Base-by-base conservation (phyloP, 2,797 vertebrate genomes). In the Pelodytes ibericus region DNA sequence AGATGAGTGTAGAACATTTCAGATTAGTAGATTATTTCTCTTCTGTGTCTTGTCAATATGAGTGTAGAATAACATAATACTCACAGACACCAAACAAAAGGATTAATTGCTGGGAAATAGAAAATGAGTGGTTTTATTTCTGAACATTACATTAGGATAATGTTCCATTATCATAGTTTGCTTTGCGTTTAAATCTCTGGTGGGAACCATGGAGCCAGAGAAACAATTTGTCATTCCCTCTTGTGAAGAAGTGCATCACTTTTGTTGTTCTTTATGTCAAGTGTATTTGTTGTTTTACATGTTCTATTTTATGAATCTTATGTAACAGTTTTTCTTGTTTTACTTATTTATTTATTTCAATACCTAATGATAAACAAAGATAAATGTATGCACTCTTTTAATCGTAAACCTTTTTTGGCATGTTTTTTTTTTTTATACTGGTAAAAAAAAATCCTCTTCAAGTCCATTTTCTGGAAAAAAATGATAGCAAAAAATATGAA, bases 111-210 rank as follows among this genome's bases (percentile, higher is more conserved):
- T 71, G 36, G 56, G 49, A 74, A 70, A 64, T 33, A 53, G 49
- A 67, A 72, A 47, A 71, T 20, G 63, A 58, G 6, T 31, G 30
- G 53, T 22, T 75, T 60, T 31, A 53, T 63, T 72, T 64, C 44
- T 49, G 49, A 71, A 63, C 39, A n/a, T 44, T 29, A 25, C 67
- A 70, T 68, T 61, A 26, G 18, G 57, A 33, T 66, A 75, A 72
- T 64, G 26, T 26, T 72, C 81, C 49, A 69, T 75, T 82, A 74
- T 36, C 15, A 71, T 61, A 51, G 59, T 74, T 61, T 71, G 51
- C 39, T 49, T 60, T 74, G 26, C 22, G 27, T 44, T 81, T 74
- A 74, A 71, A 75, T 57, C 79, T 80, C 79, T 79, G 71, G 24
- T 44, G 31, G 57, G 72, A 70, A 56, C 75, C 33, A 16, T 66